Percentiles rank a stretch among this genome's conserved stretches.
Conservation (phyloP, 2,113 vertebrate species). For the Aegotheles bennettii region DNA sequence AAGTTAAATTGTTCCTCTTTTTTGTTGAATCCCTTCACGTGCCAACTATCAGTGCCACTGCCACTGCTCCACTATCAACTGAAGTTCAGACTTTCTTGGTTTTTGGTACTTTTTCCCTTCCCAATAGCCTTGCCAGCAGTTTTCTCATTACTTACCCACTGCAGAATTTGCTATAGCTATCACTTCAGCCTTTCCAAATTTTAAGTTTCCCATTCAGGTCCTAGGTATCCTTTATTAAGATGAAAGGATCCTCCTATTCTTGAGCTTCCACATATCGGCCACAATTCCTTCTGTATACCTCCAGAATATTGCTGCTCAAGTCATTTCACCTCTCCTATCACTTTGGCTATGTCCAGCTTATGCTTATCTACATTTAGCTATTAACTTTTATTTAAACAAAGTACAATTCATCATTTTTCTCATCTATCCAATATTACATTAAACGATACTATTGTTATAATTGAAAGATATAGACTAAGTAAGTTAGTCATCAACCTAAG, state of each 20-base stretch:
- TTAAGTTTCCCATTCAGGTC: background rate
- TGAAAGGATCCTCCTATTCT: background rate
- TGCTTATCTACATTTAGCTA: background rate
- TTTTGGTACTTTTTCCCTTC: background rate
- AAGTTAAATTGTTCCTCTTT: background rate
- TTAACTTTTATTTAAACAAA: background rate
- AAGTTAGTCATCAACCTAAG: background rate
- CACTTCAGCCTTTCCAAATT: background rate
- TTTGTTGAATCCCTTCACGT: background rate
- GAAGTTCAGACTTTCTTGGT: background rate
- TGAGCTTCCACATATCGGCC: fast-evolving
- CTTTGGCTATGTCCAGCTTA: background rate
- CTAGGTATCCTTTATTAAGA: background rate
- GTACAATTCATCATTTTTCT: background rate
- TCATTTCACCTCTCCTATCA: background rate
- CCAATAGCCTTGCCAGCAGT: background rate
- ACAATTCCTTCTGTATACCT: background rate
- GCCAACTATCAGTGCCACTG: background rate
- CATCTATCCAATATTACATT: background rate
- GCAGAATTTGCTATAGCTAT: background rate
- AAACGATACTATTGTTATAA: background rate
- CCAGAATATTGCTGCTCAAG: background rate
- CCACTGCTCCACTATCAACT: background rate
- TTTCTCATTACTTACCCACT: background rate
- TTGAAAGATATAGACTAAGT: background rate